Evolutionary conservation across 2,797 vertebrate genomes (phyloP).

Genomic region (Syndactyla subalaris): DNA sequence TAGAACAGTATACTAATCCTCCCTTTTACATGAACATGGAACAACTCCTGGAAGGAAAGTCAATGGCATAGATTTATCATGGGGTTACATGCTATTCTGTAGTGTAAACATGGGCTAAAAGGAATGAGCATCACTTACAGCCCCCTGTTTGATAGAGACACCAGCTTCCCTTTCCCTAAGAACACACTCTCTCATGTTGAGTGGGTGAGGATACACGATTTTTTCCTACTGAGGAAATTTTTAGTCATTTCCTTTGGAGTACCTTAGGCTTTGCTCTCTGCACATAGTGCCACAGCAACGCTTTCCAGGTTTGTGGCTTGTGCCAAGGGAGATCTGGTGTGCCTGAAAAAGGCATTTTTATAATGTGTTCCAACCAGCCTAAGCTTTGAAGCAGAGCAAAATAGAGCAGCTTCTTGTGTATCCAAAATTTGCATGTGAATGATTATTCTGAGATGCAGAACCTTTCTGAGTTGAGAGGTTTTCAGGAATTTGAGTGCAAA

Average conservation of each 20-base stretch:
- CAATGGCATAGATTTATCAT: constrained; percentile 59
- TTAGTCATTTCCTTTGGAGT: neutral
- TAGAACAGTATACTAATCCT: constrained; percentile 61
- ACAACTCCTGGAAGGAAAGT: constrained; percentile 65
- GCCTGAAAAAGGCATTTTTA: neutral
- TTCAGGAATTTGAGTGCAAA: neutral
- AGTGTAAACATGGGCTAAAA: constrained; percentile 30
- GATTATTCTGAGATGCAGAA: neutral
- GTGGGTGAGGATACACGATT: neutral
- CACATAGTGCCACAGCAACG: neutral
- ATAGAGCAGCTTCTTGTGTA: neutral
- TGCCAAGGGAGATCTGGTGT: neutral
- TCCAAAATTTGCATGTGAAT: neutral
- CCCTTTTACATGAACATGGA: constrained; percentile 33
- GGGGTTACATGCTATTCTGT: neutral
- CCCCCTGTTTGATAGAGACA: neutral
- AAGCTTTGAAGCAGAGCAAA: neutral
- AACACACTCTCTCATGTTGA: neutral
- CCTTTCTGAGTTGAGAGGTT: neutral
- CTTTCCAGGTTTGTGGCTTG: neutral
- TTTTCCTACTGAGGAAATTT: neutral
- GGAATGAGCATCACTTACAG: neutral
- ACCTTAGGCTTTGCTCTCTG: neutral
- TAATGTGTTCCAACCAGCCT: neutral
- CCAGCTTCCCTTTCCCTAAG: neutral